phyloP scores from a whole-genome alignment of 1,140 invertebrate genomes.

The Drosophila santomea region DNA sequence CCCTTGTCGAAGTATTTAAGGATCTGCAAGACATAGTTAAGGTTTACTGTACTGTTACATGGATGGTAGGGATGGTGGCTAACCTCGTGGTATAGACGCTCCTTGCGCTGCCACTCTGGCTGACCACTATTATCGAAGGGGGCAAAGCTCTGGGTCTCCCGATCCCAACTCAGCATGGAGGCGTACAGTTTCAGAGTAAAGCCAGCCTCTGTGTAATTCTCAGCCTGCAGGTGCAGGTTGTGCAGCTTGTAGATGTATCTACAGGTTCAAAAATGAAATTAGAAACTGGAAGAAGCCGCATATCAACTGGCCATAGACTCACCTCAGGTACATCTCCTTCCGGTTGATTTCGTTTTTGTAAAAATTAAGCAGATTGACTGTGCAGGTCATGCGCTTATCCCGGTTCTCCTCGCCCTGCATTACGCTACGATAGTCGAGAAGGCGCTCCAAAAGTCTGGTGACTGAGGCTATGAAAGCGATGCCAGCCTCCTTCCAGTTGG shows the following conservation, averaged over 20 bases:
- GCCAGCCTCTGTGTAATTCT: slow-evolving; percentile 98
- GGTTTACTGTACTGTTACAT: not conserved
- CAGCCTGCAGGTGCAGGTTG: slow-evolving; percentile 95
- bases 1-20: slow-evolving; percentile 97
- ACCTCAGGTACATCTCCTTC: slow-evolving; percentile 97
- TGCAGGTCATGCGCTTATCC: slow-evolving; percentile 98
- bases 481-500: slow-evolving; percentile 95
- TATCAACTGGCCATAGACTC: not conserved
- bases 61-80: not conserved
- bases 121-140: slow-evolving; percentile 86
- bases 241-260: slow-evolving; percentile 98
- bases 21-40: slow-evolving; percentile 85
- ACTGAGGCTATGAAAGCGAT: slow-evolving; percentile 96
- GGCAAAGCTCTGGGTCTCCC: slow-evolving; percentile 87
- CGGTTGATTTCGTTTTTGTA: slow-evolving; percentile 98
- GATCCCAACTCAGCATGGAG: slow-evolving; percentile 94
- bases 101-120: slow-evolving; percentile 96
- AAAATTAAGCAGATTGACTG: slow-evolving; percentile 98
- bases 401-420: slow-evolving; percentile 96
- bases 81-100: slow-evolving; percentile 93
- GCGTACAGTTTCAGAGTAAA: slow-evolving; percentile 97
- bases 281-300: not conserved
- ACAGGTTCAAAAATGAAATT: not conserved
- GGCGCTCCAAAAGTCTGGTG: slow-evolving; percentile 93
- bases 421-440: slow-evolving; percentile 96